Evolutionary conservation across 2,113 vertebrate species (phyloP), one percentile per base, ranked within the genome.

Genomic region (Erinaceus europaeus): DNA sequence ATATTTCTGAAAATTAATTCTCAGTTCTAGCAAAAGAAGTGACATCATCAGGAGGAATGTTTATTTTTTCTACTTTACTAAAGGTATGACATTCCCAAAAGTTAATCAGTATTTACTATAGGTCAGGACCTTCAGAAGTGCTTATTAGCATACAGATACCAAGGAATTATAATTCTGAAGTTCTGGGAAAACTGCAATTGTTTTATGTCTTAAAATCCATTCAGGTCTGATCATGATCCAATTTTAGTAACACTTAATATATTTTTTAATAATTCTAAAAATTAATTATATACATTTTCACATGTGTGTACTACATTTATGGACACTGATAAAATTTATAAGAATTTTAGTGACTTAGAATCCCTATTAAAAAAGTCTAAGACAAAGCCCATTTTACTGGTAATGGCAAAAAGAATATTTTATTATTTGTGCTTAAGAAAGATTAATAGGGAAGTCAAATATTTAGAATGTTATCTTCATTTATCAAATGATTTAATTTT

Each of bases 1-100:
- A 50, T 27, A 76, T 44, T 82, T 86, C 48, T 80, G 46, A 90
- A 84, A 81, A 44, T 36, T 76, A 76, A 53, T 68, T 40, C 34
- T 88, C 17, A 57, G 68, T 32, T n/a, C 11, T 25, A 32, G 15
- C 25, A 73, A n/a, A 71, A 27, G 36, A 87, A 76, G 9, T 48
- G 20, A 21, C 7, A 53, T 11, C 38, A 64, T 5, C 62, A 0
- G 12, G 1, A 21, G 5, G 2, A 23, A 3, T 32, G 14, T 17
- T 2, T 76, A 65, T 81, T 88, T 57, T 42, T 3, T 32, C 29
- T 8, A 44, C n/a, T 55, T 65, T 82, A 74, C 29, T 53, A 55
- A 74, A n/a, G 10, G 8, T 1, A 38, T 55, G 74, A 32, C 5
- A 57, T 52, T 76, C 76, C 57, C 52, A 55, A 90, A 93, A 83